These are phyloP conservation scores for Synergus umbraculus DNA, from an alignment of 2,888 invertebrate genomes.

Conservation along the genomic window DNA sequence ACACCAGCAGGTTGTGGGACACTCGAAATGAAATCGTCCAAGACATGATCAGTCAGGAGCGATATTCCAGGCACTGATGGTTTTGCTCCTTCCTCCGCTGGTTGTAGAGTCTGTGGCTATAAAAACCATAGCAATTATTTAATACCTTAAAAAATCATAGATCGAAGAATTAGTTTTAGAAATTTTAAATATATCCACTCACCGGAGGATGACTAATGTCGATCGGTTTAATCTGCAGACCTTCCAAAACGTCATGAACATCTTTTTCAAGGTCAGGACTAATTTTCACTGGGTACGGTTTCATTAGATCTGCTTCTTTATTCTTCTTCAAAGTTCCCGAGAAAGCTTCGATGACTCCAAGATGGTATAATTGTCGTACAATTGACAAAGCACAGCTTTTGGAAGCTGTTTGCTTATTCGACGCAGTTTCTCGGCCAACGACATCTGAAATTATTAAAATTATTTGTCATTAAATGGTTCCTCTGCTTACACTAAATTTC, in stretches of 20 bases:
- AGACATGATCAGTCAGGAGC: conserved; percentile 79
- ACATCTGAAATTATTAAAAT: conserved; percentile 66
- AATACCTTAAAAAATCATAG: not conserved
- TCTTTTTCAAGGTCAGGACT: conserved; percentile 84
- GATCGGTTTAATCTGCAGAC: conserved; percentile 70
- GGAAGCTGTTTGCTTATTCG: conserved; percentile 97
- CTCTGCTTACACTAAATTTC: not conserved
- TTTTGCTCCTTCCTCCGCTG: not conserved
- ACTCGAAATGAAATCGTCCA: conserved; percentile 84
- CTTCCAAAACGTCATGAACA: conserved; percentile 80
- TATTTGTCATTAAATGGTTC: not conserved
- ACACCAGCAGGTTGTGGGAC: conserved; percentile 85
- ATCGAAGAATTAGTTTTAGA: not conserved
- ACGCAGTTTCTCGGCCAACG: conserved; percentile 93
- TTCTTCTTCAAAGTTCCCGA: conserved; percentile 90
- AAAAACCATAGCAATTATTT: not conserved
- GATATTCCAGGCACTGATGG: conserved; percentile 74
- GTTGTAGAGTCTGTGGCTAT: not conserved
- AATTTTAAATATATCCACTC: not conserved
- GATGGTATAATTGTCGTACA: conserved; percentile 95
- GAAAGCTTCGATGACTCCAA: conserved; percentile 94
- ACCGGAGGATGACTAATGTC: conserved; percentile 49
- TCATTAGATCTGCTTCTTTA: conserved; percentile 86
- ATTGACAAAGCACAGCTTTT: conserved; percentile 97
- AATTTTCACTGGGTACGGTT: conserved; percentile 88